Evolutionary conservation across 2,797 vertebrate species (phyloP), one percentile per base, ranked within the genome.

Genomic region (Steatocranus sp.): DNA sequence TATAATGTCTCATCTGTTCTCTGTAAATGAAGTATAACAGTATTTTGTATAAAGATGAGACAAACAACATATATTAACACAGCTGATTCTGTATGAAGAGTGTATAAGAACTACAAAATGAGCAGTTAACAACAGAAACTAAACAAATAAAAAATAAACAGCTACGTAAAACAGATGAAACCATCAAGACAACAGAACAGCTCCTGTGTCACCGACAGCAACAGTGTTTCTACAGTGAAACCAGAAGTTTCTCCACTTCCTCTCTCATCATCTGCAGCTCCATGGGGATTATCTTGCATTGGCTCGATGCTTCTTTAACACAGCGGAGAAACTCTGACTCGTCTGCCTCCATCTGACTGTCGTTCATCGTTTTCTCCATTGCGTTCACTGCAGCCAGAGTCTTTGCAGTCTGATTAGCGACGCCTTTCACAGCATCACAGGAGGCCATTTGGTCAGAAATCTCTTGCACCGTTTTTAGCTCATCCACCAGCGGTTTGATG

Each of bases 391-490:
- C 41, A 3, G 11, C 10, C 75, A 91, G 61, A 20, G 79, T 75
- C 12, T 43, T 73, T 0, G 11, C 32, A 1, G 54, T 43, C 25
- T 86, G 77, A 27, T 2, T 11, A 1, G 77, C 32, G 1, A 61
- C 7, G 0, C 34, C 2, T 4, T 4, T 20, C 11, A 50, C 36
- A 0, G 23, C 11, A 1, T 3, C 51, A 0, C 41, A 25, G 18
- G 20, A n/a, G 9, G 0, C 4, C 51, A 78, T 80, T 61, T 66
- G 23, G 30, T 75, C 49, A 11, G 63, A 11, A 4, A 53, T n/a
- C 1, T 7, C 5, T 38, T 77, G 12, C 18, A 84, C 75, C 0
- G 1, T 38, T 3, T 36, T 80, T 15, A 91, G 80, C 79, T 85
- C 11, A 0, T 0, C 30, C 73, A 77, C 32, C 51, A 87, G 73